These are phyloP conservation scores for Rhabdornis inornatus DNA, from an alignment of 2,113 vertebrate species.

Conservation along the genomic window DNA sequence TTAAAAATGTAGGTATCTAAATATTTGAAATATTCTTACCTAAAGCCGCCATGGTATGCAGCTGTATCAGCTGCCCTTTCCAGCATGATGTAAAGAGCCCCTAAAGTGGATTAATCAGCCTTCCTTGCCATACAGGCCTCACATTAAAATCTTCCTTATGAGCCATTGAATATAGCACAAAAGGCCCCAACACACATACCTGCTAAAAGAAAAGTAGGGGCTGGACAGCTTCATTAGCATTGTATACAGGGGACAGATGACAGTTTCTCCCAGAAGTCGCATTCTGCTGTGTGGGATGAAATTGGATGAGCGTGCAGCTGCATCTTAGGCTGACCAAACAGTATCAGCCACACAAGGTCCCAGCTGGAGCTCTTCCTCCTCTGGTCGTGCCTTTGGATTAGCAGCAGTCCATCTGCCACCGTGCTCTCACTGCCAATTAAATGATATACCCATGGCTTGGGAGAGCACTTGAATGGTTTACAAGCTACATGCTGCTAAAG, in stretches of 20 bases:
- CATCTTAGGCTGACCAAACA: not conserved
- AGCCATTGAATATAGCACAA: not conserved
- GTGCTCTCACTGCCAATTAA: not conserved
- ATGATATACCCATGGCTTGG: not conserved
- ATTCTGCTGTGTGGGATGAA: not conserved
- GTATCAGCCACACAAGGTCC: not conserved
- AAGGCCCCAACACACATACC: not conserved
- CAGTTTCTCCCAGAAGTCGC: not conserved
- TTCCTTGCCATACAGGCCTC: not conserved
- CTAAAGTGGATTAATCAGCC: not conserved
- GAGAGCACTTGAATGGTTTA: not conserved
- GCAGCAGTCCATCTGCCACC: not conserved
- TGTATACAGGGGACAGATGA: not conserved
- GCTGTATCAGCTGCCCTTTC: not conserved
- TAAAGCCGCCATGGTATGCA: not conserved
- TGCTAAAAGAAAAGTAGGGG: not conserved
- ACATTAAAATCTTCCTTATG: not conserved
- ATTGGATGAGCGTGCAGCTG: not conserved
- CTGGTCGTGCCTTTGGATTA: not conserved
- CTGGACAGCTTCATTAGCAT: not conserved
- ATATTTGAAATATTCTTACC: not conserved
- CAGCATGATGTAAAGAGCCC: not conserved
- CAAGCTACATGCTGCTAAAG: not conserved
- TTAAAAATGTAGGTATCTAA: not conserved
- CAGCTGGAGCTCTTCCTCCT: not conserved